These are phyloP conservation scores for Eubucco bourcierii DNA, from an alignment of 2,113 vertebrate species.

Conservation along the genomic window DNA sequence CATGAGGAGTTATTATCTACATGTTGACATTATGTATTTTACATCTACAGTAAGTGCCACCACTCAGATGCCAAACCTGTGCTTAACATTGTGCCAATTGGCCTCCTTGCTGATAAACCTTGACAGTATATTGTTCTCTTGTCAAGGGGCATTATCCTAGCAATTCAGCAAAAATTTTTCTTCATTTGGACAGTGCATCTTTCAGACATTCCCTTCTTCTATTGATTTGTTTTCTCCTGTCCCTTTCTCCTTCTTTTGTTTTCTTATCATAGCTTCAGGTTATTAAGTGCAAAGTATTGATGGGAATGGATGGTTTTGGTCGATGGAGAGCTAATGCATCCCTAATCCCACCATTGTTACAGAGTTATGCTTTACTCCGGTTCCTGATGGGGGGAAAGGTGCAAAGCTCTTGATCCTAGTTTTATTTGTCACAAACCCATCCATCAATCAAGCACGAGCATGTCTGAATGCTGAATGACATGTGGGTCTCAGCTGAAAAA, in stretches of 20 bases:
- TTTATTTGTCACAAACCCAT: conserved; percentile 96
- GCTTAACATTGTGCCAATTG: conserved; percentile 66
- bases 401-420: conserved; percentile 96
- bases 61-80: conserved; percentile 62
- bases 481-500: conserved; percentile 96
- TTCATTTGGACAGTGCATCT: conserved; percentile 82
- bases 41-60: conserved; percentile 53
- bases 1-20: conserved; percentile 1
- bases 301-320: conserved; percentile 90
- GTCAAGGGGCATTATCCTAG: conserved; percentile 81
- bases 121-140: conserved; percentile 77
- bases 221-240: conserved; percentile 94
- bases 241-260: conserved; percentile 91
- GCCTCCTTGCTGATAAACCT: conserved; percentile 73
- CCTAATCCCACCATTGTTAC: conserved; percentile 98
- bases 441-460: conserved; percentile 94
- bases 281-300: conserved; percentile 99
- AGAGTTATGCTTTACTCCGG: conserved; percentile 90
- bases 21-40: conserved; percentile 32
- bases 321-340: conserved; percentile 98
- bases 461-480: conserved; percentile 92
- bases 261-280: conserved; percentile 99
- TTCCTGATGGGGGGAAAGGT: conserved; percentile 88
- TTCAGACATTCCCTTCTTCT: conserved; percentile 82
- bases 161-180: conserved; percentile 77